Evolutionary conservation across 2,797 vertebrate genomes (phyloP).

Genomic region (Carapus acus): DNA sequence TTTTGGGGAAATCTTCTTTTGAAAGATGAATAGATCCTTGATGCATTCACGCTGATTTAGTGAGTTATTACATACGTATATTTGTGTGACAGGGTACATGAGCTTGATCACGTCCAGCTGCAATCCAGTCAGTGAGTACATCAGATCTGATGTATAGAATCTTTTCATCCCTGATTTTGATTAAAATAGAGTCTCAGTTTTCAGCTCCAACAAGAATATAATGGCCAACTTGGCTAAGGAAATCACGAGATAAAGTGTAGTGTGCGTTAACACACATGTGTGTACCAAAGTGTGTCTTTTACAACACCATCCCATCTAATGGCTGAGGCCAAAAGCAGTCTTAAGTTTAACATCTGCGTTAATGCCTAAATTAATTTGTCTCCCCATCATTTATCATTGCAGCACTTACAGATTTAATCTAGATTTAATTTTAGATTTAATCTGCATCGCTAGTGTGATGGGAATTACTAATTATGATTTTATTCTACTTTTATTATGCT

Average conservation of each 20-base stretch:
- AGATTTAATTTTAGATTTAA: too few relatives aligned
- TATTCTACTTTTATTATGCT: conserved; percentile 1
- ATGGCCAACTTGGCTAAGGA: conserved; percentile 21
- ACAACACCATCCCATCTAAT: conserved; percentile 4
- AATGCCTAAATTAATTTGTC: too few relatives aligned
- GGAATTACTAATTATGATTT: not conserved
- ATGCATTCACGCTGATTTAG: conserved; percentile 10
- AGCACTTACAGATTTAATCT: conserved; percentile 2
- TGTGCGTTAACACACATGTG: too few relatives aligned
- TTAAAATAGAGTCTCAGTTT: conserved; percentile 58
- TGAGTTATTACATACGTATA: conserved; percentile 15
- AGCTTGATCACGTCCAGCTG: conserved; percentile 43
- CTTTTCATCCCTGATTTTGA: conserved; percentile 51
- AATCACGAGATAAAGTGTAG: conserved; percentile 3
- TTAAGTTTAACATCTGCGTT: not conserved
- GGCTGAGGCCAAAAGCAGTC: not conserved
- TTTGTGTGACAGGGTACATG: conserved; percentile 25
- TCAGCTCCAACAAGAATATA: conserved; percentile 48
- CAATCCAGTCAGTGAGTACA: conserved; percentile 18
- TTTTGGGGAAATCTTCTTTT: too few relatives aligned
- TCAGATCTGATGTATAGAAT: conserved; percentile 48
- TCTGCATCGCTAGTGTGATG: not conserved
- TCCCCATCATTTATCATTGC: not conserved
- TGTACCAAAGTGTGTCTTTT: not conserved
- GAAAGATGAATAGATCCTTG: too few relatives aligned